Conservation (phyloP, 1,140 invertebrate species). For the Coboldia fuscipes region DNA sequence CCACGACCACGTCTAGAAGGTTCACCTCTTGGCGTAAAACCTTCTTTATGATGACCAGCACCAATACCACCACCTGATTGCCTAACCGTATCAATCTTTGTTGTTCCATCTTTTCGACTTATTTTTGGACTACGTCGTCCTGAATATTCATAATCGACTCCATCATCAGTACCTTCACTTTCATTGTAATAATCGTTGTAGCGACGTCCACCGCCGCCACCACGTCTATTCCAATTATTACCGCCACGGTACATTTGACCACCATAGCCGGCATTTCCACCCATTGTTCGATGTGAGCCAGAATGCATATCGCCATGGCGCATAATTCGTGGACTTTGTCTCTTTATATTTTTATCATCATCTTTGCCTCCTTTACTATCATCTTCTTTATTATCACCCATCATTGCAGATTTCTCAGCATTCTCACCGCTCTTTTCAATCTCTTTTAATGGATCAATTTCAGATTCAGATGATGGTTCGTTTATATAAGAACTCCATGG, state of each 20-base stretch:
- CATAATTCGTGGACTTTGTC: slow-evolving; percentile 5
- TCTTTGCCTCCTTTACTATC: slow-evolving; percentile 2
- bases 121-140: slow-evolving; percentile 13
- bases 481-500: neutral
- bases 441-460: neutral
- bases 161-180: slow-evolving; percentile 15
- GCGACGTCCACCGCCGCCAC: slow-evolving; percentile 12
- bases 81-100: neutral
- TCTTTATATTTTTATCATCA: neutral
- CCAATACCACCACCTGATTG: slow-evolving; percentile 6
- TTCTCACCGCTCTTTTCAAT: slow-evolving; percentile 1
- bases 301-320: slow-evolving; percentile 10
- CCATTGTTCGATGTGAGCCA: slow-evolving; percentile 13
- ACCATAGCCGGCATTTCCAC: slow-evolving; percentile 19
- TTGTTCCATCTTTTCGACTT: slow-evolving; percentile 7
- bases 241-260: slow-evolving; percentile 8
- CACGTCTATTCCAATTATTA: neutral
- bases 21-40: slow-evolving; percentile 59
- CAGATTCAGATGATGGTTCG: neutral
- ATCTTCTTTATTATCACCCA: slow-evolving; percentile 5
- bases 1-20: slow-evolving; percentile 56
- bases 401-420: neutral
- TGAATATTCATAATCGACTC: slow-evolving; percentile 14
- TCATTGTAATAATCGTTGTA: slow-evolving; percentile 6
- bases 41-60: slow-evolving; percentile 9